Conservation (phyloP, 2,888 invertebrate species). For the Clivina fossor region DNA sequence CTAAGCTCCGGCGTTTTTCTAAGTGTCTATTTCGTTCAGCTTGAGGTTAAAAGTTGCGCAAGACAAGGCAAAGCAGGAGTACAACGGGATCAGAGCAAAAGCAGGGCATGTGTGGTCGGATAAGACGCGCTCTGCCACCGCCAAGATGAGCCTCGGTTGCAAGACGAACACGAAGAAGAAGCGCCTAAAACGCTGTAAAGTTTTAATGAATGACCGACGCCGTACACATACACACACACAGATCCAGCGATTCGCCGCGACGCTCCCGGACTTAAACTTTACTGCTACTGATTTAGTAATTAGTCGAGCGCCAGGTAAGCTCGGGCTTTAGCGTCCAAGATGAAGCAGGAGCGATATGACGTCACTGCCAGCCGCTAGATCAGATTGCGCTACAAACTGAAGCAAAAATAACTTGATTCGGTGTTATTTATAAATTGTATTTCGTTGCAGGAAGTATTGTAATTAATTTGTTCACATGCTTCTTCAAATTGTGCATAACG, state of each 20-base stretch:
- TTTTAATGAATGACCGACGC: slow-evolving; percentile 52
- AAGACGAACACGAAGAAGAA: too few relatives aligned
- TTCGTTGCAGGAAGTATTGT: slow-evolving; percentile 17
- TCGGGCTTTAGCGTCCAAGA: not conserved
- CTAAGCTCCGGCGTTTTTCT: too few relatives aligned
- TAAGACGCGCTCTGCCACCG: not conserved
- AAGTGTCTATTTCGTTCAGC: too few relatives aligned
- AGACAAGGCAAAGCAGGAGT: too few relatives aligned
- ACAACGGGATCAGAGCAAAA: too few relatives aligned
- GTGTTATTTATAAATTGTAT: slow-evolving; percentile 19
- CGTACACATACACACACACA: slow-evolving; percentile 42
- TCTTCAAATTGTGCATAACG: too few relatives aligned
- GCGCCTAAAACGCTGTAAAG: slow-evolving; percentile 33
- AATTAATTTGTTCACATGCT: too few relatives aligned
- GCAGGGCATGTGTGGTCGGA: not conserved
- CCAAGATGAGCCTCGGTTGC: slow-evolving; percentile 19
- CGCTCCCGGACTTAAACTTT: slow-evolving; percentile 45
- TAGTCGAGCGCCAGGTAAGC: slow-evolving; percentile 44
- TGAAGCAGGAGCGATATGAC: not conserved
- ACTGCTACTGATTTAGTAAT: slow-evolving; percentile 54
- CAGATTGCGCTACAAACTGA: not conserved
- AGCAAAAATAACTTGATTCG: slow-evolving; percentile 13
- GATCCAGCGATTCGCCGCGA: slow-evolving; percentile 18
- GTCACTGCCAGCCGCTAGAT: not conserved
- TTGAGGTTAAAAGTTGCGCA: too few relatives aligned